Conservation (phyloP, 2,888 invertebrate species). For the Xestobium rufovillosum region DNA sequence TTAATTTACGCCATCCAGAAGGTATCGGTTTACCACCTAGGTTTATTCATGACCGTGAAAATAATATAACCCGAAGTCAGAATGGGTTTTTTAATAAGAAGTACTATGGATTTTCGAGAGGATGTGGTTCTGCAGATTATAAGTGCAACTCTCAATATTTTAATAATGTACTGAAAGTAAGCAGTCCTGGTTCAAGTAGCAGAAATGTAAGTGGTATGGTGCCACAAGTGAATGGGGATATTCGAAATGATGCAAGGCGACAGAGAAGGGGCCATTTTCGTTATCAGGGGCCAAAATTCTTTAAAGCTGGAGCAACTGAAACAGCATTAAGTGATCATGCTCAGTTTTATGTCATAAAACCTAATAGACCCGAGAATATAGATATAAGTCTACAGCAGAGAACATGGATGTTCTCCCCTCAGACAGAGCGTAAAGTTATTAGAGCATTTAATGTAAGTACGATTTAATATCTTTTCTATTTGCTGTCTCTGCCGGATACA, state of each 20-base stretch:
- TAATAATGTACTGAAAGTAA: slow-evolving; percentile 4
- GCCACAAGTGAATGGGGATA: no score
- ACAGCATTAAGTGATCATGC: slow-evolving; percentile 28
- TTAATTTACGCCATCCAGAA: slow-evolving; percentile 61
- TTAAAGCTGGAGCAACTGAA: no score
- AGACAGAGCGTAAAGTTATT: slow-evolving; percentile 54
- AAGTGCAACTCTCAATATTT: no score
- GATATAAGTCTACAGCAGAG: slow-evolving; percentile 50
- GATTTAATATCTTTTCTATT: no score
- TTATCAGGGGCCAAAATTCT: no score
- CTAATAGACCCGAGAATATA: slow-evolving; percentile 49
- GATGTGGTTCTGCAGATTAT: no score
- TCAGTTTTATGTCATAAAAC: slow-evolving; percentile 55
- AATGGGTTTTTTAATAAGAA: no score
- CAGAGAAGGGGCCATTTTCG: no score
- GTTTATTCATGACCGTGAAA: slow-evolving; percentile 52
- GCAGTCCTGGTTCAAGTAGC: not conserved
- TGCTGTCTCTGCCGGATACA: no score
- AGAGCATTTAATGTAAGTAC: slow-evolving; percentile 49
- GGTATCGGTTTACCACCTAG: slow-evolving; percentile 72
- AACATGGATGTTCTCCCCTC: slow-evolving; percentile 53
- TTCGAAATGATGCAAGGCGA: no score
- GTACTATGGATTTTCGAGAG: no score
- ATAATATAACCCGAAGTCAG: no score
- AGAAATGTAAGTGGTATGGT: not conserved